phyloP scores from a whole-genome alignment of 2,113 vertebrate genomes.

The Lichenostomus cassidix region DNA sequence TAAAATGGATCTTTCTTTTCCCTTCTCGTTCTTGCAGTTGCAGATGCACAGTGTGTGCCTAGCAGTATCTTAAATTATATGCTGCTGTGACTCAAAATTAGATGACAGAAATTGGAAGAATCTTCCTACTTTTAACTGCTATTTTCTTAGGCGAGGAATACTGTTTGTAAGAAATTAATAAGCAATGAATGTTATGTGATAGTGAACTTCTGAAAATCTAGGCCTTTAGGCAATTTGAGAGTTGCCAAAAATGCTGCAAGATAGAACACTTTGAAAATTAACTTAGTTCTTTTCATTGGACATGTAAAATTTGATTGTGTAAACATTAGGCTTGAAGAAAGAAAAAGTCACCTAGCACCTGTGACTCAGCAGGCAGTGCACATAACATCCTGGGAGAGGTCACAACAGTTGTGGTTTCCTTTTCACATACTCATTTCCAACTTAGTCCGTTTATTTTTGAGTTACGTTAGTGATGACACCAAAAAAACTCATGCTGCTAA shows the following conservation, averaged over 20 bases:
- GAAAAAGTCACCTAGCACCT: background rate
- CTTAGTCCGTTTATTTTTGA: background rate
- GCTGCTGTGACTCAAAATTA: constrained; percentile 2
- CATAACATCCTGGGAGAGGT: background rate
- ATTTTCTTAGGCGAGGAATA: background rate
- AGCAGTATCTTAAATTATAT: background rate
- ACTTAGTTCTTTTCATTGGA: background rate
- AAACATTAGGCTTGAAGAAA: background rate
- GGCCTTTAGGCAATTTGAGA: background rate
- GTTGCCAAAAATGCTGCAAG: background rate
- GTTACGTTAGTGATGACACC: background rate
- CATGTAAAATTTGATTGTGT: background rate
- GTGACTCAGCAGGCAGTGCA: background rate
- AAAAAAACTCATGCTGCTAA: background rate
- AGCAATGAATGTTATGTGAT: background rate
- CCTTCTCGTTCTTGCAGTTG: background rate
- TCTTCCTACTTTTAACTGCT: background rate
- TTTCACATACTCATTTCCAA: background rate
- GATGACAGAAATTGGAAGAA: background rate
- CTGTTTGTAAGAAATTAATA: background rate
- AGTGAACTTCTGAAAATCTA: background rate
- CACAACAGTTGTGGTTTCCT: background rate
- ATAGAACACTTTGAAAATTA: background rate
- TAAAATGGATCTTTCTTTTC: constrained; percentile 12
- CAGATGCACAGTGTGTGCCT: background rate